These are phyloP conservation scores for Ormyrus pomaceus DNA, from an alignment of 2,888 invertebrate genomes.

Conservation along the genomic window DNA sequence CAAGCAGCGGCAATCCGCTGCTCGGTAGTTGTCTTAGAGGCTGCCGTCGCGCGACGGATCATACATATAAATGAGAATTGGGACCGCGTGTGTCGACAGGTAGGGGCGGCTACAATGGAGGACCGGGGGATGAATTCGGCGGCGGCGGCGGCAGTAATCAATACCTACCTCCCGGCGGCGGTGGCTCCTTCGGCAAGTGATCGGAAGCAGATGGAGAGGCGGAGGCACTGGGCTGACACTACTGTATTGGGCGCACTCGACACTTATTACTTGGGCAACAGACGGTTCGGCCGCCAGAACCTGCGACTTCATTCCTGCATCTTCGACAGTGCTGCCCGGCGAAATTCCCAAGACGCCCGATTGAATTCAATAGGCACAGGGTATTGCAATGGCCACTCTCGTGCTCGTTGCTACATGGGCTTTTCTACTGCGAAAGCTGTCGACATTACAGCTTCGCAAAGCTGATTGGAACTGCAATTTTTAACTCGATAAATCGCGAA, in stretches of 20 bases:
- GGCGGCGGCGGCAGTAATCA: constrained; percentile 66
- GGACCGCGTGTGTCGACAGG: constrained; percentile 63
- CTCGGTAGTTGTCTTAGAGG: not conserved
- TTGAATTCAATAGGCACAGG: no score
- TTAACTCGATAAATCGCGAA: no score
- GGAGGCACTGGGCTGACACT: not conserved
- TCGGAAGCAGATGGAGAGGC: constrained; percentile 22
- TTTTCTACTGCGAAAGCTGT: not conserved
- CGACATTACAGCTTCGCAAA: not conserved
- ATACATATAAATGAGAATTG: constrained; percentile 66
- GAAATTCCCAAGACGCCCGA: not conserved
- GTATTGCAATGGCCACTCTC: not conserved
- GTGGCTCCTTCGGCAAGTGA: constrained; percentile 70
- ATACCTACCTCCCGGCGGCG: constrained; percentile 70
- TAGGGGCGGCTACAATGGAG: constrained; percentile 61
- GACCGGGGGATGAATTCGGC: constrained; percentile 56
- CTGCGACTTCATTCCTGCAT: not conserved
- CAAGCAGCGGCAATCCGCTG: not conserved
- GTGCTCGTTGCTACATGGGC: not conserved
- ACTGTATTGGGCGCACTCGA: constrained; percentile 18
- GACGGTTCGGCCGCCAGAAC: constrained; percentile 25
- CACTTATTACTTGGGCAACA: constrained; percentile 50
- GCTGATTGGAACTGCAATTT: no score
- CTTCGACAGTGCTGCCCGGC: not conserved
- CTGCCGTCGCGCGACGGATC: constrained; percentile 55